Percentiles rank a stretch among this genome's conserved stretches.
phyloP scores from a whole-genome alignment of 1,140 invertebrate genomes.

The Mamestra configurata region DNA sequence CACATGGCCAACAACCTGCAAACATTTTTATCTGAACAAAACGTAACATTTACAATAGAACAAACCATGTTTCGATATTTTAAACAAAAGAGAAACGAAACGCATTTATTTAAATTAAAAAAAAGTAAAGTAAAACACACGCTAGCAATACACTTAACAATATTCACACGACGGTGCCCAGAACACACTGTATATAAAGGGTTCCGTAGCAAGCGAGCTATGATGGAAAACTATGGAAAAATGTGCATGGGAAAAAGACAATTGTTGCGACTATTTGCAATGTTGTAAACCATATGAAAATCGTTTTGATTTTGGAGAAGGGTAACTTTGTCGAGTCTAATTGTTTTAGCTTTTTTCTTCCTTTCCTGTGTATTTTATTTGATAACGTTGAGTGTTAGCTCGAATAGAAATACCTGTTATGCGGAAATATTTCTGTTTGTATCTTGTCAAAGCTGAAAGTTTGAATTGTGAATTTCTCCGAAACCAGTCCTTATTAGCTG shows the following conservation, averaged over 20 bases:
- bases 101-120: conserved; percentile 82
- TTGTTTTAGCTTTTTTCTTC: too few relatives aligned
- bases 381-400: too few relatives aligned
- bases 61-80: conserved; percentile 39
- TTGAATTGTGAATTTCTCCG: too few relatives aligned
- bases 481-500: too few relatives aligned
- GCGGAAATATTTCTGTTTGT: too few relatives aligned
- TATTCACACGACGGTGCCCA: conserved; percentile 77
- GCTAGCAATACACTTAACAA: conserved; percentile 84
- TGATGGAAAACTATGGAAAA: neutral
- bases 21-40: neutral
- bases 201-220: conserved; percentile 13
- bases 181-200: conserved; percentile 68
- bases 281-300: too few relatives aligned
- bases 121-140: conserved; percentile 74
- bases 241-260: neutral
- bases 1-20: neutral
- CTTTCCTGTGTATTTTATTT: too few relatives aligned
- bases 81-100: conserved; percentile 62
- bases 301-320: too few relatives aligned
- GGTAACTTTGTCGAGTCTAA: too few relatives aligned
- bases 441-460: too few relatives aligned
- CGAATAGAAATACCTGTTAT: too few relatives aligned
- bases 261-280: neutral
- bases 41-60: too few relatives aligned